Evolutionary conservation across 1,140 invertebrate genomes (phyloP), one percentile per base, ranked within the genome.

Genomic region (Pteromalus puparum): DNA sequence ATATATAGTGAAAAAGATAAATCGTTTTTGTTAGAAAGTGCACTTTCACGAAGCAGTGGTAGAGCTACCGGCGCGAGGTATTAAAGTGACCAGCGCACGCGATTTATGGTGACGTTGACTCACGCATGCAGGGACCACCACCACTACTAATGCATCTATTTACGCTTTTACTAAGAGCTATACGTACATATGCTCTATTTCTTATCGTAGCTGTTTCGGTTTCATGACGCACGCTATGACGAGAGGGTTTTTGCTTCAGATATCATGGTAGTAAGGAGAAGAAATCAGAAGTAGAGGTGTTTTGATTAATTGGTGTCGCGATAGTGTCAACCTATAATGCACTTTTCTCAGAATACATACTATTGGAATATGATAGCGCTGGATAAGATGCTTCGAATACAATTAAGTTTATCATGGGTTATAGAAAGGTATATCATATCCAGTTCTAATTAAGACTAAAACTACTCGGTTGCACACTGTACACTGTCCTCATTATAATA

Each of bases 131-230:
- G 30, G n/a, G 21, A 21, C 30, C 30, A 34, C 48, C 65, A 5
- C 13, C 7, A 42, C 30, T 73, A 30, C 28, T 85, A 79, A 79
- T 80, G 73, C 84, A 78, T 85, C 79, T 85, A 85, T 85, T 81
- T 85, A 24, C 73, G 84, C 79, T 61, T 70, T 80, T 77, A 81
- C 61, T 75, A 7, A n/a, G 30, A 10, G 30, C 7, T n/a, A 12
- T 65, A 77, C 53, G 26, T 7, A 67, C 79, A 68, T 46, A 85
- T 72, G 78, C 73, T 86, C 88, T 86, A 87, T 86, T 87, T 86
- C 87, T 87, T 89, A 88, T 87, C 87, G 78, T 85, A 72, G 80
- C 67, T 42, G 72, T 86, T 86, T 86, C 86, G 38, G 74, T 83
- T 67, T 74, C 70, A 78, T 70, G 83, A 84, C 77, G 81, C 67